Percentiles rank a stretch among this genome's conserved stretches.
These are phyloP conservation scores for Saguinus midas DNA, from an alignment of 2,113 vertebrate genomes.

Conservation along the genomic window DNA sequence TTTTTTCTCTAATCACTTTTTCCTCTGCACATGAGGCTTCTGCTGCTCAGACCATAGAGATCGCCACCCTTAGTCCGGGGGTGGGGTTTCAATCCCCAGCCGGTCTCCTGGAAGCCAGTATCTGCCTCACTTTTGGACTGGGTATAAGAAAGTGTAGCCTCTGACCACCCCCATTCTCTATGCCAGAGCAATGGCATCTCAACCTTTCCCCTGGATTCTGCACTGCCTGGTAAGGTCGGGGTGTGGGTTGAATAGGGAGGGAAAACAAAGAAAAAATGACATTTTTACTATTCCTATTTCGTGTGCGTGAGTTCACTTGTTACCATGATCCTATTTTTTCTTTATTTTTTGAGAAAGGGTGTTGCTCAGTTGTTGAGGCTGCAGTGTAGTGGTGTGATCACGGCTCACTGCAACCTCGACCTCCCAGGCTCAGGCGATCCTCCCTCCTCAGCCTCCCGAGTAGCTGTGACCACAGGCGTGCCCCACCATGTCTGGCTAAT, in stretches of 20 bases:
- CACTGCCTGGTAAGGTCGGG: rapidly evolving
- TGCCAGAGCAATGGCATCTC: background rate
- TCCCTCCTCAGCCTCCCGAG: background rate
- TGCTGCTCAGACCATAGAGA: background rate
- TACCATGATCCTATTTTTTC: background rate
- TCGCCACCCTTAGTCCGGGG: background rate
- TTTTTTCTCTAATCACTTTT: background rate
- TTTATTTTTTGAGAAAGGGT: background rate
- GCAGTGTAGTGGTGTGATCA: background rate
- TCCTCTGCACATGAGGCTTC: background rate
- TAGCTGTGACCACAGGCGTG: background rate
- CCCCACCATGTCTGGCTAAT: background rate
- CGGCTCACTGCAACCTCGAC: background rate
- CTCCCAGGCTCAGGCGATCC: background rate
- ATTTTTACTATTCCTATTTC: background rate
- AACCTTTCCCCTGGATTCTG: rapidly evolving
- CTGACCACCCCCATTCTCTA: no score
- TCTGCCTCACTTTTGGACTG: background rate
- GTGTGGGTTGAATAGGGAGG: background rate
- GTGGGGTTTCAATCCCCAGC: no score
- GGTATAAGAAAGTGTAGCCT: background rate
- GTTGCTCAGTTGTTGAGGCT: background rate
- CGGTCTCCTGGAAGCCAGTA: background rate
- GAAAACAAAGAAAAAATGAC: background rate
- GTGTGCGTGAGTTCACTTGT: background rate